phyloP scores from a whole-genome alignment of 2,888 invertebrate genomes.

The Orchestes rusci region DNA sequence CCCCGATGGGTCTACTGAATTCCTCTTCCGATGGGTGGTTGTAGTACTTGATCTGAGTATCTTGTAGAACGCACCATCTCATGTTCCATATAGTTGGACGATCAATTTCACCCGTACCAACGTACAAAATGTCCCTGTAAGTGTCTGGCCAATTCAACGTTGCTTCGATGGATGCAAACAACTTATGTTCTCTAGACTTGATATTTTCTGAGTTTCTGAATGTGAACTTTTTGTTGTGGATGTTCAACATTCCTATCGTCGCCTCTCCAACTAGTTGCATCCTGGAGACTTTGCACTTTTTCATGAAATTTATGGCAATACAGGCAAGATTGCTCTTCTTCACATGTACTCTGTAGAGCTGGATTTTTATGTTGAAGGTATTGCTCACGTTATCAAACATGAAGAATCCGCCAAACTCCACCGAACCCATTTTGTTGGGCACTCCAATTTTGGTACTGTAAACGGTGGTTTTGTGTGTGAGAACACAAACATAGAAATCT shows the following conservation, averaged over 20 bases:
- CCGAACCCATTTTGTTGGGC: too few species aligned
- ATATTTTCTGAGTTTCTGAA: not conserved
- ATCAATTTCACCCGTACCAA: conserved; percentile 7
- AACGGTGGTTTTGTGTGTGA: too few species aligned
- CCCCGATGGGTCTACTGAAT: conserved; percentile 2
- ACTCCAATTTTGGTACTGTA: too few species aligned
- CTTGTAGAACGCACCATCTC: conserved; percentile 9
- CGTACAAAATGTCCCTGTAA: conserved; percentile 1
- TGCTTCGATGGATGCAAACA: conserved; percentile 4
- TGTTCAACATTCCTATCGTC: conserved; percentile 7
- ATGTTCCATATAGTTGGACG: conserved; percentile 9
- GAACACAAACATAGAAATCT: conserved; percentile 10
- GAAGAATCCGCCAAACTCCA: conserved; percentile 6
- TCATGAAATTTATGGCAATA: too few species aligned
- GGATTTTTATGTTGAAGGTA: conserved; percentile 11
- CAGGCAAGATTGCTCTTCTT: too few species aligned
- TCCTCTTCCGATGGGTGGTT: conserved; percentile 10
- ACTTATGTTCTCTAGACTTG: not conserved
- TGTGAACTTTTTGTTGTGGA: conserved; percentile 6
- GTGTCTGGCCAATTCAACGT: conserved; percentile 8
- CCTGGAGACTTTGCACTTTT: conserved; percentile 6
- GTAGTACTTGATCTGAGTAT: conserved; percentile 2
- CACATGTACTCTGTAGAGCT: too few species aligned
- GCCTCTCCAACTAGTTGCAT: conserved; percentile 8
- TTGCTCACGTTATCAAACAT: conserved; percentile 6